These are phyloP conservation scores for Chelmon rostratus DNA, from an alignment of 2,797 vertebrate species.

Conservation along the genomic window DNA sequence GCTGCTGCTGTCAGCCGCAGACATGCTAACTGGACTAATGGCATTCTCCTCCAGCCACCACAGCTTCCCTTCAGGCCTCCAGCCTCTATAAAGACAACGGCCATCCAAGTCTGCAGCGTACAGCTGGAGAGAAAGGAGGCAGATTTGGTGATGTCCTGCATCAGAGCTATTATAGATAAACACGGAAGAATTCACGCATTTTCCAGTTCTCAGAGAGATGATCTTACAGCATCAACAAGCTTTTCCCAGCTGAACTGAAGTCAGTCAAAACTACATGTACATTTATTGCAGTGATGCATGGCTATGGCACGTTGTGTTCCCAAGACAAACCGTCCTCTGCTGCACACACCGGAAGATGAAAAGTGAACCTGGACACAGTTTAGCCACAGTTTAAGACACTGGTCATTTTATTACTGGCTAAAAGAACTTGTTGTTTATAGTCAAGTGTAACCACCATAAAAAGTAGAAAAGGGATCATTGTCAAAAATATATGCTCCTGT, in stretches of 20 bases:
- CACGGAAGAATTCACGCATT: neutral
- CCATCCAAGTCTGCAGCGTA: neutral
- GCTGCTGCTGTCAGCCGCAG: constrained; percentile 22
- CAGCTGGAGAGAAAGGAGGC: neutral
- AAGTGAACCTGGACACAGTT: neutral
- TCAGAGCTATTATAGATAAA: neutral
- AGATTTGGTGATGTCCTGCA: neutral
- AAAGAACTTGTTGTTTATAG: neutral
- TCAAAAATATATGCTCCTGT: neutral
- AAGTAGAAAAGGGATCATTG: neutral
- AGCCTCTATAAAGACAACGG: neutral
- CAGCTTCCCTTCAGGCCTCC: constrained; percentile 4
- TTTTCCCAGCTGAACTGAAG: neutral
- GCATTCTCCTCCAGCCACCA: constrained; percentile 25
- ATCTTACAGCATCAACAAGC: neutral
- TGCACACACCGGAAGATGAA: neutral
- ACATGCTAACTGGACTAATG: constrained; percentile 37
- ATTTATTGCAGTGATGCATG: neutral
- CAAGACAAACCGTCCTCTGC: too few species aligned
- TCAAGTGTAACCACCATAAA: neutral
- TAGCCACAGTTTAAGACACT: neutral
- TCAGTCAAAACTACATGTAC: neutral
- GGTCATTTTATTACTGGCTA: neutral
- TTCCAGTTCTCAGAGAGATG: neutral
- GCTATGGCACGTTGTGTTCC: neutral